Percentiles rank a stretch among this genome's conserved stretches.
These are phyloP conservation scores for Lucinisca nassula DNA, from an alignment of 2,888 invertebrate species.

Conservation along the genomic window DNA sequence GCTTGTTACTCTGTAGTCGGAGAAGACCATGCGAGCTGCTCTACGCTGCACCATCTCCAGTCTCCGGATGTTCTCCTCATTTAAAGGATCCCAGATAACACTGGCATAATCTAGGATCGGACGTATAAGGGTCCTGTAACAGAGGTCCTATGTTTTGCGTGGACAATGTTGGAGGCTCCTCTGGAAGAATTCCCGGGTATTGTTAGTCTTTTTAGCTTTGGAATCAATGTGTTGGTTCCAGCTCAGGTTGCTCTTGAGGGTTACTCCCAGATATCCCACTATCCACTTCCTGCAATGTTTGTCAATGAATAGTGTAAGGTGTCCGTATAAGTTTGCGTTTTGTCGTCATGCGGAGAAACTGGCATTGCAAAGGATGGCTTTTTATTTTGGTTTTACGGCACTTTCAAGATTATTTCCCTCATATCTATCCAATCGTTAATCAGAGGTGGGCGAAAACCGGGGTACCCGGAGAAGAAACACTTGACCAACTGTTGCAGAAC, in stretches of 20 bases:
- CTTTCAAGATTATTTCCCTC: no score
- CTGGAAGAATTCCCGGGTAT: not conserved
- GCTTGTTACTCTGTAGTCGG: not conserved
- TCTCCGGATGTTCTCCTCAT: not conserved
- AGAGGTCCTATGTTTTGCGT: not conserved
- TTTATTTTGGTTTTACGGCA: no score
- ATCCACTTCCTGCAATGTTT: not conserved
- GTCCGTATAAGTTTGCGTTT: no score
- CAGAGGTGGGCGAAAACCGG: no score
- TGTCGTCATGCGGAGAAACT: no score
- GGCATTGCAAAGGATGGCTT: no score
- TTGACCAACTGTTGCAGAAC: no score
- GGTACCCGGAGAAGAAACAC: no score
- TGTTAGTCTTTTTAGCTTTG: not conserved
- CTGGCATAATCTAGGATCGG: not conserved
- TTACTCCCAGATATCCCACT: not conserved
- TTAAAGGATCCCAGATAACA: no score
- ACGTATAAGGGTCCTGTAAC: not conserved
- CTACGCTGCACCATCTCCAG: conserved; percentile 1
- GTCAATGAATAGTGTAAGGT: not conserved
- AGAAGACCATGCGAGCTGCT: not conserved
- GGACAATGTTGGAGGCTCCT: not conserved
- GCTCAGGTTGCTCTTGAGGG: not conserved
- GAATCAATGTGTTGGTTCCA: conserved; percentile 2
- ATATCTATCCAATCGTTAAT: no score